Conservation (phyloP, 2,888 invertebrate species). For the Ariolimax columbianus region DNA sequence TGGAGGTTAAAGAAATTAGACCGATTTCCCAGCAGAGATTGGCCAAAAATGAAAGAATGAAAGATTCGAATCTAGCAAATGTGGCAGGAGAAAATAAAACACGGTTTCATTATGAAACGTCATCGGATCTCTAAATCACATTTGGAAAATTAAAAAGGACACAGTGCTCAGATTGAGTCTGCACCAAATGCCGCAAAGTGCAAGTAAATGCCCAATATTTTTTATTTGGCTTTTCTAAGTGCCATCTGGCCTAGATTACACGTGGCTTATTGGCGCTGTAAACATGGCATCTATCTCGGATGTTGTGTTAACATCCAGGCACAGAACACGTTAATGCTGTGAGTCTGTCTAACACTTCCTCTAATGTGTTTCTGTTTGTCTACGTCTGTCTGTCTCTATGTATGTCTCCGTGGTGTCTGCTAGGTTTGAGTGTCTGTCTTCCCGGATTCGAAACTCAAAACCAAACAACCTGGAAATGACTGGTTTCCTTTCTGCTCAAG, state of each 20-base stretch:
- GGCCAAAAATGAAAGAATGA: conserved; percentile 35
- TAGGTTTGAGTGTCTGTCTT: too few species aligned
- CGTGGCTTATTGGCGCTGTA: background rate
- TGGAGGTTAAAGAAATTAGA: conserved; percentile 26
- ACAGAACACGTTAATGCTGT: background rate
- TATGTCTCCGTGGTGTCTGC: background rate
- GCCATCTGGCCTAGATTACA: background rate
- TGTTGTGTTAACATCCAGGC: background rate
- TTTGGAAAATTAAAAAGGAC: conserved; percentile 7
- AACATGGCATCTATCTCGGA: background rate
- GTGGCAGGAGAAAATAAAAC: background rate
- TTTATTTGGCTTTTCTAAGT: background rate
- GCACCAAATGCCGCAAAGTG: background rate
- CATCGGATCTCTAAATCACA: conserved; percentile 4
- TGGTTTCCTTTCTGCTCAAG: too few species aligned
- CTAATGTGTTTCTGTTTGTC: conserved; percentile 8
- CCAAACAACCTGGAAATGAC: too few species aligned
- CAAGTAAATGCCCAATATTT: background rate
- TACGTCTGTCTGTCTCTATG: background rate
- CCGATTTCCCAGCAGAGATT: conserved; percentile 22
- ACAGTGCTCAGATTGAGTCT: background rate
- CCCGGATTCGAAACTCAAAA: too few species aligned
- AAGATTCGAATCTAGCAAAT: conserved; percentile 3
- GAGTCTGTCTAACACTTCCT: background rate
- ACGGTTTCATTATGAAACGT: background rate